phyloP scores from a whole-genome alignment of 1,140 invertebrate genomes.

The Cyphomyrmex costatus region DNA sequence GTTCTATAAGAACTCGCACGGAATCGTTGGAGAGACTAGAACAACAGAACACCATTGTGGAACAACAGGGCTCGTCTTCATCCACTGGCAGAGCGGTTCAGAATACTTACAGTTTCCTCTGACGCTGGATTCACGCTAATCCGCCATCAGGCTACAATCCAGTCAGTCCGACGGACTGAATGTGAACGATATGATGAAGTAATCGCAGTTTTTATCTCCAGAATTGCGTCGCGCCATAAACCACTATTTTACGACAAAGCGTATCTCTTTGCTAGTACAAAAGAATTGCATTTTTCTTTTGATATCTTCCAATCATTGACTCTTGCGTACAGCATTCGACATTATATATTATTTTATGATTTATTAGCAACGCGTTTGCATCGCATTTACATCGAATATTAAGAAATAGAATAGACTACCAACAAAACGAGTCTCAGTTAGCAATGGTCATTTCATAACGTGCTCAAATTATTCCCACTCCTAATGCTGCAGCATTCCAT shows the following conservation, averaged over 20 bases:
- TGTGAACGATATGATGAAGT: conserved; percentile 39
- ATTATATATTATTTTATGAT: conserved; percentile 48
- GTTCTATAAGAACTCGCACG: conserved; percentile 89
- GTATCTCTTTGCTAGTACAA: conserved; percentile 58
- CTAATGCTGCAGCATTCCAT: conserved; percentile 25
- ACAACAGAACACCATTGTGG: conserved; percentile 82
- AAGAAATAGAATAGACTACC: conserved; percentile 59
- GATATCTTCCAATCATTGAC: conserved; percentile 49
- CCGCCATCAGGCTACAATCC: conserved; percentile 79
- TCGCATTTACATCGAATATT: conserved; percentile 52
- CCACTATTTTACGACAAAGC: conserved; percentile 26
- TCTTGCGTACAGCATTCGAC: conserved; percentile 28
- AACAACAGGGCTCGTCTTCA: conserved; percentile 84
- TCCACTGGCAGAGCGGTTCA: conserved; percentile 90
- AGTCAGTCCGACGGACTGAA: conserved; percentile 80
- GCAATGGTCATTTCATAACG: conserved; percentile 27
- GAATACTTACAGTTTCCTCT: conserved; percentile 92
- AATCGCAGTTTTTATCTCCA: conserved; percentile 48
- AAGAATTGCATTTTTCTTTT: conserved; percentile 48
- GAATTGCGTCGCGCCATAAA: conserved; percentile 25
- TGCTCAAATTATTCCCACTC: conserved; percentile 55
- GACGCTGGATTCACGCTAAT: conserved; percentile 85
- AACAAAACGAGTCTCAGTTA: conserved; percentile 48
- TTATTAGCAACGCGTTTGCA: conserved; percentile 30
- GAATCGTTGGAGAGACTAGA: conserved; percentile 90